Evolutionary conservation across 1,140 invertebrate genomes (phyloP).

Genomic region (Augochlora pura): DNA sequence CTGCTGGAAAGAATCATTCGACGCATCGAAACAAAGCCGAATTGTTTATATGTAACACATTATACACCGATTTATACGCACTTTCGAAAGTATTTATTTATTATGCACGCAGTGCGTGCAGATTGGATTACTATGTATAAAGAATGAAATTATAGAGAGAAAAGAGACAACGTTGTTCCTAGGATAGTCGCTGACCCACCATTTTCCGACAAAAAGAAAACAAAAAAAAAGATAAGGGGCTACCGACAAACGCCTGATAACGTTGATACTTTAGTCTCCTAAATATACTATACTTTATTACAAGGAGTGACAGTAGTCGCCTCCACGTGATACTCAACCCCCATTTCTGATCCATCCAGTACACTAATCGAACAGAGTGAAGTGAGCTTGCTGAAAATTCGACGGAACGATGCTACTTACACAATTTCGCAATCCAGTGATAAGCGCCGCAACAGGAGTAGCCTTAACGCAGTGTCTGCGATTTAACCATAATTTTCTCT

Average conservation of each 20-base stretch:
- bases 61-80: slow-evolving; percentile 65
- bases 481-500: slow-evolving; percentile 5
- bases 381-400: slow-evolving; percentile 32
- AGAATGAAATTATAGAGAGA: slow-evolving; percentile 26
- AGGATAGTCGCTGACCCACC: slow-evolving; percentile 45
- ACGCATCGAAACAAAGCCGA: slow-evolving; percentile 38
- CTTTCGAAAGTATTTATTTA: slow-evolving; percentile 65
- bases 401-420: slow-evolving; percentile 40
- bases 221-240: neutral
- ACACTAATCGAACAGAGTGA: slow-evolving; percentile 41
- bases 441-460: slow-evolving; percentile 16
- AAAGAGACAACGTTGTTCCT: slow-evolving; percentile 40
- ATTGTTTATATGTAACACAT: slow-evolving; percentile 60
- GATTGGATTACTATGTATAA: slow-evolving; percentile 52
- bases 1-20: slow-evolving; percentile 36
- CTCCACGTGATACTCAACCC: slow-evolving; percentile 47
- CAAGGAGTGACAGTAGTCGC: slow-evolving; percentile 35
- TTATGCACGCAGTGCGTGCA: slow-evolving; percentile 52
- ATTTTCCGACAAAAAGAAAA: neutral
- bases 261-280: slow-evolving; percentile 49
- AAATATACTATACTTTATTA: slow-evolving; percentile 44
- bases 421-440: slow-evolving; percentile 15
- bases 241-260: slow-evolving; percentile 45
- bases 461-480: neutral
- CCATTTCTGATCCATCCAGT: slow-evolving; percentile 54